These are phyloP conservation scores for Cichlasoma orientale DNA, from an alignment of 2,797 vertebrate genomes.

Conservation along the genomic window DNA sequence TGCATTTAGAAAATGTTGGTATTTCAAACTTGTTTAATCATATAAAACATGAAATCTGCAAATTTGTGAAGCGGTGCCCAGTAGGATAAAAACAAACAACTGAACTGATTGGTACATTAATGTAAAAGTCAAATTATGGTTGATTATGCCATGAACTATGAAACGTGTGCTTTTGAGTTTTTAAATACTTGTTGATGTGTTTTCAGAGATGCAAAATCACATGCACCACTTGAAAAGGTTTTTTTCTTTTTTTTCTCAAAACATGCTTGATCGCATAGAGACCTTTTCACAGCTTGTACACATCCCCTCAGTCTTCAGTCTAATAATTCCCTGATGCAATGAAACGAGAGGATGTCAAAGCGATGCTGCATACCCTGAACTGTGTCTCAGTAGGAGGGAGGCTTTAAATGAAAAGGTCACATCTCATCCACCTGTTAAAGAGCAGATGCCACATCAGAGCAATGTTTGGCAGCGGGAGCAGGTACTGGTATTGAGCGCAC, in stretches of 20 bases:
- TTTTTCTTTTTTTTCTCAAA: neutral
- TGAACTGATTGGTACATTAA: neutral
- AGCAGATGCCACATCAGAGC: slow-evolving; percentile 77
- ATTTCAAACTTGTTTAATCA: neutral
- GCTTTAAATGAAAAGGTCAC: slow-evolving; percentile 76
- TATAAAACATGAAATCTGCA: neutral
- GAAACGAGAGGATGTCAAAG: slow-evolving; percentile 66
- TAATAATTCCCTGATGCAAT: slow-evolving; percentile 62
- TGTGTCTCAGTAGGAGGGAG: slow-evolving; percentile 61
- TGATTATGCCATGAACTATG: neutral
- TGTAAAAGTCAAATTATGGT: slow-evolving; percentile 1
- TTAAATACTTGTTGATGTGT: neutral
- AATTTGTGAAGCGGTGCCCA: neutral
- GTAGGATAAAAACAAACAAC: neutral
- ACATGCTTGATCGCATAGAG: slow-evolving; percentile 29
- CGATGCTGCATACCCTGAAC: slow-evolving; percentile 55
- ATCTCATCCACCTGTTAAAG: slow-evolving; percentile 78
- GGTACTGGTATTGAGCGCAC: slow-evolving; percentile 61
- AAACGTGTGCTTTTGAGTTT: neutral
- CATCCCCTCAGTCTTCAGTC: slow-evolving; percentile 40
- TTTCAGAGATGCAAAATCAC: slow-evolving; percentile 26
- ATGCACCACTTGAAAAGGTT: neutral
- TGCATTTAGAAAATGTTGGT: neutral
- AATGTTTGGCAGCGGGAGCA: slow-evolving; percentile 65
- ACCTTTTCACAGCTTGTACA: slow-evolving; percentile 60